phyloP scores from a whole-genome alignment of 2,888 invertebrate genomes.

The Nomada goodeniana region DNA sequence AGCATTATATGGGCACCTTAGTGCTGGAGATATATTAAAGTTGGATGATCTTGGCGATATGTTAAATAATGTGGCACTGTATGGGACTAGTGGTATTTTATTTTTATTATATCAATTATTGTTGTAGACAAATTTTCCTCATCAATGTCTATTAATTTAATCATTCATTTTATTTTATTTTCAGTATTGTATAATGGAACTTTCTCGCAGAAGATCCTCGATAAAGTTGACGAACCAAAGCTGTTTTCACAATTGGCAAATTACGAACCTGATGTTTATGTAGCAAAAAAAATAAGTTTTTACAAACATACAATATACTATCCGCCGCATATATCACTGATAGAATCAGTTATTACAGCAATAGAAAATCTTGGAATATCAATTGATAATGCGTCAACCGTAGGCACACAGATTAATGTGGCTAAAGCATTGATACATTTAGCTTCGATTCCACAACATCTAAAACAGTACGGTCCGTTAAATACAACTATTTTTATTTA shows the following conservation, averaged over 20 bases:
- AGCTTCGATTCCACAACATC: slow-evolving; percentile 45
- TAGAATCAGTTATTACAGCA: slow-evolving; percentile 70
- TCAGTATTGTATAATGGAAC: slow-evolving; percentile 83
- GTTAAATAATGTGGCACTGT: slow-evolving; percentile 85
- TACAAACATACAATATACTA: slow-evolving; percentile 77
- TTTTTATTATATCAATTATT: not conserved
- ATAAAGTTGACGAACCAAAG: slow-evolving; percentile 65
- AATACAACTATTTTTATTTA: not conserved
- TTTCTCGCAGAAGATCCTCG: slow-evolving; percentile 72
- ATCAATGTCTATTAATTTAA: slow-evolving; percentile 5
- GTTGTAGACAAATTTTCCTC: not conserved
- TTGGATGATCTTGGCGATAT: slow-evolving; percentile 86
- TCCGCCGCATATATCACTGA: slow-evolving; percentile 67
- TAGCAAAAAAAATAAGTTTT: slow-evolving; percentile 71
- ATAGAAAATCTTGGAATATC: slow-evolving; percentile 73
- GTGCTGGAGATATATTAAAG: slow-evolving; percentile 84
- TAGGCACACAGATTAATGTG: slow-evolving; percentile 73
- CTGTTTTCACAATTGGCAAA: slow-evolving; percentile 72
- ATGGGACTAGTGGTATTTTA: slow-evolving; percentile 80
- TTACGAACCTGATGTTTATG: slow-evolving; percentile 73
- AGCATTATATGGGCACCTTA: slow-evolving; percentile 83
- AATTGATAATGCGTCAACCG: slow-evolving; percentile 70
- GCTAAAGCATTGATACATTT: slow-evolving; percentile 72
- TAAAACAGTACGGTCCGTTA: slow-evolving; percentile 67
- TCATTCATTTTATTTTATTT: slow-evolving; percentile 17